These are phyloP conservation scores for Agrilus mali DNA, from an alignment of 2,888 invertebrate species.

Conservation along the genomic window DNA sequence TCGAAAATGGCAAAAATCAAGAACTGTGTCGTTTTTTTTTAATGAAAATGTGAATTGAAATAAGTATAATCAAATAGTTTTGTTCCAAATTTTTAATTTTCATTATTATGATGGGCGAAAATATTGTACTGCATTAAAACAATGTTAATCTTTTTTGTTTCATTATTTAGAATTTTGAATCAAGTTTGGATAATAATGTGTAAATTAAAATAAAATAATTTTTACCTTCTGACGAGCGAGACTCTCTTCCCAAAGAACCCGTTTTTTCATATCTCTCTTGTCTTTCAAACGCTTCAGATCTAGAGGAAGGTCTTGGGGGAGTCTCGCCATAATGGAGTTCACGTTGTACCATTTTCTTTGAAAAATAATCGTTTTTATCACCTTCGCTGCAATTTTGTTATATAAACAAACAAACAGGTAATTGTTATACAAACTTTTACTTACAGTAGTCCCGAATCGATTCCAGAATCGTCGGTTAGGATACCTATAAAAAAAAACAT, in stretches of 20 bases:
- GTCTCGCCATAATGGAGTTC: conserved; percentile 30
- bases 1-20: too few relatives aligned
- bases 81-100: too few relatives aligned
- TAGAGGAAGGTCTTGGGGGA: conserved; percentile 20
- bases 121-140: not conserved
- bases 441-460: conserved; percentile 29
- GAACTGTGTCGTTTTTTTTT: too few relatives aligned
- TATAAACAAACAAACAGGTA: too few relatives aligned
- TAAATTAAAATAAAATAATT: too few relatives aligned
- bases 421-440: conserved; percentile 14
- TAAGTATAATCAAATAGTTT: too few relatives aligned
- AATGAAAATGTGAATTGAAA: too few relatives aligned
- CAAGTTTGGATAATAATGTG: not conserved
- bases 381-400: too few relatives aligned
- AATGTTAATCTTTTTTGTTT: not conserved
- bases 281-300: conserved; percentile 25
- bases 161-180: not conserved
- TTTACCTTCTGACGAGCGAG: conserved; percentile 23
- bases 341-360: conserved; percentile 25
- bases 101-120: too few relatives aligned
- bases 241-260: conserved; percentile 24
- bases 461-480: conserved; percentile 30
- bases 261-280: conserved; percentile 23
- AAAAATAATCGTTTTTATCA: too few relatives aligned
- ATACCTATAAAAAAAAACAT: conserved; percentile 26